These are phyloP conservation scores for Chrysina gloriosa DNA, from an alignment of 2,888 invertebrate genomes.

Conservation along the genomic window DNA sequence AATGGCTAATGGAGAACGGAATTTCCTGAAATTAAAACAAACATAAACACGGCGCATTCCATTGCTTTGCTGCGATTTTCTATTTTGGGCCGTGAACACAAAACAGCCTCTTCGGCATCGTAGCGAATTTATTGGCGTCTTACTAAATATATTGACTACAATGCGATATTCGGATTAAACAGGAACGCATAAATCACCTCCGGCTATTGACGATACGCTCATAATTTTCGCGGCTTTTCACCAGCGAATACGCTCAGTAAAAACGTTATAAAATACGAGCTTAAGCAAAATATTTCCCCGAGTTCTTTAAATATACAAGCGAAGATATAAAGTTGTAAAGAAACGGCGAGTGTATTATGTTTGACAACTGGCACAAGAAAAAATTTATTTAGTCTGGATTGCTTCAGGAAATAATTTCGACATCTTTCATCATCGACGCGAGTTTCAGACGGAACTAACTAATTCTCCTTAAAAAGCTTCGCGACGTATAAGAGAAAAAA, in stretches of 20 bases:
- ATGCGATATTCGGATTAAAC: slow-evolving; percentile 1
- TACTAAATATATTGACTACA: slow-evolving; percentile 25
- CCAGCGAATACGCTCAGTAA: background rate
- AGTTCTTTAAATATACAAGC: background rate
- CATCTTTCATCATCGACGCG: no score
- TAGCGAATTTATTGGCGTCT: slow-evolving; percentile 12
- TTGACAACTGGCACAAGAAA: no score
- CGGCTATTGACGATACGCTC: background rate
- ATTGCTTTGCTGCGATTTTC: slow-evolving; percentile 8
- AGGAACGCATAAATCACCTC: slow-evolving; percentile 1
- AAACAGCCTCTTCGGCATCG: slow-evolving; percentile 5
- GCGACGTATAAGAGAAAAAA: no score
- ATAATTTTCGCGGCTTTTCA: slow-evolving; percentile 4
- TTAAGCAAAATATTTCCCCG: slow-evolving; percentile 5
- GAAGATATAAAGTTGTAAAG: background rate
- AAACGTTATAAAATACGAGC: background rate
- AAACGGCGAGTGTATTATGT: no score
- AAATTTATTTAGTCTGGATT: no score
- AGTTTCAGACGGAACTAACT: no score
- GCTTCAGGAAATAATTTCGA: no score
- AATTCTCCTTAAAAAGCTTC: no score
- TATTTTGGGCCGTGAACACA: slow-evolving; percentile 33
- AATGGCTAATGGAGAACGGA: slow-evolving; percentile 4
- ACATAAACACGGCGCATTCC: slow-evolving; percentile 30
- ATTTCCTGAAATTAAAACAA: slow-evolving; percentile 32